Evolutionary conservation across 1,140 invertebrate genomes (phyloP).

Genomic region (Polyergus mexicanus): DNA sequence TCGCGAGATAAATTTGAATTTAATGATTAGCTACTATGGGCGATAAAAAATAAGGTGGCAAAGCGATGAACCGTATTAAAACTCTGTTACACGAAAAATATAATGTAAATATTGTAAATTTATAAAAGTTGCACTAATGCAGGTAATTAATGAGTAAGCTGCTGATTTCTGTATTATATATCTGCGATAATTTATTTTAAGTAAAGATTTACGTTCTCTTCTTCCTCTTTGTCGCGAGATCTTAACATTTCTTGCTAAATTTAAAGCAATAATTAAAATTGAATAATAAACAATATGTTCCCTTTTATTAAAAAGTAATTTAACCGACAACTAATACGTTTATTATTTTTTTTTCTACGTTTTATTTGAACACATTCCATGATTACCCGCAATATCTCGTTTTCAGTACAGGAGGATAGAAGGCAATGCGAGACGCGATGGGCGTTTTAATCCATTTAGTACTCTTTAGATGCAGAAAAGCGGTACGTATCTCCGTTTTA

Average conservation of each 20-base stretch:
- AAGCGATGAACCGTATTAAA: not conserved
- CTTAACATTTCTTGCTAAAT: not conserved
- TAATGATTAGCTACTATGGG: not conserved
- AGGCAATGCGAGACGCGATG: constrained; percentile 41
- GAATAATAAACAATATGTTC: not conserved
- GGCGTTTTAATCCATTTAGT: constrained; percentile 72
- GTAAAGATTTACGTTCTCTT: not conserved
- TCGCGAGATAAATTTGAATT: not conserved
- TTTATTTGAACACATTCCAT: not conserved
- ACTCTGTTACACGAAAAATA: not conserved
- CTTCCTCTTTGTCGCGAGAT: not conserved
- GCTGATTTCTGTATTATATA: not conserved
- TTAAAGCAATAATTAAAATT: constrained; percentile 7
- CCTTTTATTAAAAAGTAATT: not conserved
- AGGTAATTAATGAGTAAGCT: not conserved
- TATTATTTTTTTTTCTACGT: not conserved
- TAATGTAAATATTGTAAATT: not conserved
- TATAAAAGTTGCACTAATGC: not conserved
- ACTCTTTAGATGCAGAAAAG: constrained; percentile 10
- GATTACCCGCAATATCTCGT: constrained; percentile 13
- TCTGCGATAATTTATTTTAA: constrained; percentile 11
- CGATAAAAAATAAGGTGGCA: not conserved
- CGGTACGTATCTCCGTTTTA: constrained; percentile 49
- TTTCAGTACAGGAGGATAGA: not conserved
- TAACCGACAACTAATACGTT: not conserved